Base-by-base conservation (phyloP, 2,113 vertebrate genomes). In the Bucco capensis region DNA sequence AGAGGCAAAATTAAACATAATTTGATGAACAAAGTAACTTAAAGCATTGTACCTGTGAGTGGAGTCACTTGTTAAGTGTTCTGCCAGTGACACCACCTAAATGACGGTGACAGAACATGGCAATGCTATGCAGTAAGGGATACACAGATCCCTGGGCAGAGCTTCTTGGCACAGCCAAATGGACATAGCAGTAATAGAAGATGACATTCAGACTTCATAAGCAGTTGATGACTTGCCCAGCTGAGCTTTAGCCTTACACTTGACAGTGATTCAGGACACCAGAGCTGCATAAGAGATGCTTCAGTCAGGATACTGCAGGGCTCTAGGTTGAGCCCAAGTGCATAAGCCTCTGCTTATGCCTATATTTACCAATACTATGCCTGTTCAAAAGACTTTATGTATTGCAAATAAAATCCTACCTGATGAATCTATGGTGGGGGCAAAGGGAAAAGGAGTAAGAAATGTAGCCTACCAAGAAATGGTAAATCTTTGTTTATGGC, bases 191-290 rank as follows among this genome's bases (percentile, higher is more conserved):
- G 21, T 25, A 22, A 12, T 1, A 31, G 31, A 35, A 46, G 51
- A 4, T 9, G 8, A 6, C 7, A 0, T 3, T 1, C 1, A 22
- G 28, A 8, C 40, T 65, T 33, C 42, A 2, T 5, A 24, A n/a
- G 17, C 51, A 40, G 40, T 6, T 53, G n/a, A 5, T 35, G 24
- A 17, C 8, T 33, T 47, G 33, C 19, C 47, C 53, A 46, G 33
- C 65, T 42, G 66, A 86, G 87, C 80, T 75, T 61, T 23, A 66
- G 25, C 33, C 57, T 24, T 35, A 47, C 6, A 1, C 16, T 23
- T 23, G 17, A 4, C 31, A 35, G 19, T 8, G 17, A 44, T 19
- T 24, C 10, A 12, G 18, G 0, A 1, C 61, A 54, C 14, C 14
- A 21, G 21, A 21, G 24, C 19, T 56, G 1, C 61, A 64, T 14